Base-by-base conservation (phyloP, 2,888 invertebrate species). In the Pilophorus perplexus region DNA sequence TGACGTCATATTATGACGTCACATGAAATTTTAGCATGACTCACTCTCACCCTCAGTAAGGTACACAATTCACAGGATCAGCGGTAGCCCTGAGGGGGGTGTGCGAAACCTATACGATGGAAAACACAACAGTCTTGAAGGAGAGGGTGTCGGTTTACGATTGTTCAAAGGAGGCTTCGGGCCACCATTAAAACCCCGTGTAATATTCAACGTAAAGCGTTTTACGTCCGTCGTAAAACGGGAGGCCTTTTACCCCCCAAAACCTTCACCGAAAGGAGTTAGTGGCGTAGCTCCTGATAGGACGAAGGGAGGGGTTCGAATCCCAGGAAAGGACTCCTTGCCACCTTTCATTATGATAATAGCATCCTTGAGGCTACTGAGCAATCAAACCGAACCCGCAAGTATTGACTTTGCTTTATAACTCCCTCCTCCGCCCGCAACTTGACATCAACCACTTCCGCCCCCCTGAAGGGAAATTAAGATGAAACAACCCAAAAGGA, bases 141-240 rank as follows among this genome's bases (percentile, higher is more conserved):
- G 37, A 27, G n/a, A 8, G 55, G 55, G 38, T 37, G 37, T 55
- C 18, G 64, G 64, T 64, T 64, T 64, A 64, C 64, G 64, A 64
- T 64, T 64, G 44, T 50, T 52, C 38, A 52, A 38, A 64, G 64
- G 64, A 37, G 28, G 64, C 64, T 37, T 5, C 14, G 59, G 59
- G 23, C 25, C 65, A 48, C 69, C 67, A 69, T 69, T 69, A 69
- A 69, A 69, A 55, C 52, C 46, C 64, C 52, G 48, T 69, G 69
- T 69, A 69, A 69, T 69, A 69, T 69, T 69, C 69, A 69, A 67
- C 69, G 69, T 69, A 69, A 69, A 69, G 59, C 69, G 69, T 48
- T 69, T 69, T 69, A 69, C 59, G 69, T 64, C 64, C 12, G 37
- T 55, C 57, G 55, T 67, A 55, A 52, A 67, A 52, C 27, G 25